Evolutionary conservation across 2,113 vertebrate genomes (phyloP).

Genomic region (Helogale parvula): DNA sequence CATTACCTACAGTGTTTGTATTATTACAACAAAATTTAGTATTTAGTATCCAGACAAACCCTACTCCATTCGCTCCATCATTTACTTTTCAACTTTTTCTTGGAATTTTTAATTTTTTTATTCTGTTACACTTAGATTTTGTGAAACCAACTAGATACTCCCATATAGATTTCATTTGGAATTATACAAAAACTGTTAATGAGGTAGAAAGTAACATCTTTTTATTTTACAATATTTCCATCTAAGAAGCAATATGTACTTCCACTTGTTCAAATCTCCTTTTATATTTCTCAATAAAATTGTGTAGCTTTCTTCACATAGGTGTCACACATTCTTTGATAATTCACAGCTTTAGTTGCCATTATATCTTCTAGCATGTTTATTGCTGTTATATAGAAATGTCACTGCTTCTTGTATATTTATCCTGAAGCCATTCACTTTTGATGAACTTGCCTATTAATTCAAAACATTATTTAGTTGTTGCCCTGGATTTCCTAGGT

Average conservation of each 20-base stretch:
- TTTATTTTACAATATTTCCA: conserved; percentile 9
- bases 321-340: conserved; percentile 33
- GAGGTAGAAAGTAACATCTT: neutral
- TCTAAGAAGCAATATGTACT: neutral
- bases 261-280: conserved; percentile 45
- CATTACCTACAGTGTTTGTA: neutral
- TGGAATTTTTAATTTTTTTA: neutral
- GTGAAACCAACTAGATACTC: neutral
- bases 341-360: conserved; percentile 57
- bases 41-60: neutral
- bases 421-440: conserved; percentile 38
- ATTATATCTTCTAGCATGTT: conserved; percentile 44
- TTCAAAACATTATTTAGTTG: conserved; percentile 67
- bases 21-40: neutral
- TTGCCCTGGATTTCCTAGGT: conserved; percentile 46
- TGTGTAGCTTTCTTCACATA: conserved; percentile 37
- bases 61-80: neutral
- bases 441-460: conserved; percentile 72
- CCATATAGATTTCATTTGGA: neutral
- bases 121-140: conserved; percentile 25
- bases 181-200: conserved; percentile 26
- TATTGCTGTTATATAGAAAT: conserved; percentile 41
- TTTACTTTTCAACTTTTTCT: neutral
- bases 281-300: conserved; percentile 50
- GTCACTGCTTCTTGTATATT: conserved; percentile 42